Evolutionary conservation across 2,888 invertebrate species (phyloP).

Genomic region (Podotricha telesiphe): DNA sequence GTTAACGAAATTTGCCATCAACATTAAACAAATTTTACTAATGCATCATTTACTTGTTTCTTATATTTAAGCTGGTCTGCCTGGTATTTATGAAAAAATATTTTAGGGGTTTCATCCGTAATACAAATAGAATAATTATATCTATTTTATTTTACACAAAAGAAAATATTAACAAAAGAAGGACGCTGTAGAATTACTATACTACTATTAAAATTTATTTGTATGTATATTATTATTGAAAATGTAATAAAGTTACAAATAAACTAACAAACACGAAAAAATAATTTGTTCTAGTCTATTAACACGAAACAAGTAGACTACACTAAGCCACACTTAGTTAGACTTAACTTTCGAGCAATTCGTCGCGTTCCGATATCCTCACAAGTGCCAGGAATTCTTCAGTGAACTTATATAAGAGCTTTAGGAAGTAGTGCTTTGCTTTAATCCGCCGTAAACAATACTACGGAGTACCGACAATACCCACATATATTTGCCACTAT

Average conservation of each 20-base stretch:
- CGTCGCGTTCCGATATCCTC: background rate
- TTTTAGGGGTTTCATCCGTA: too few species aligned
- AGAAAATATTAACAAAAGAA: too few species aligned
- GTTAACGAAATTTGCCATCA: too few species aligned
- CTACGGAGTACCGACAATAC: constrained; percentile 66
- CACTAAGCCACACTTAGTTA: background rate
- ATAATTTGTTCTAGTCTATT: background rate
- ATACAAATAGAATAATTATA: too few species aligned
- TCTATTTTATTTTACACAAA: too few species aligned
- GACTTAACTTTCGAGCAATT: background rate
- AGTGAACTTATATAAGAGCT: constrained; percentile 60
- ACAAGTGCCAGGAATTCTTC: constrained; percentile 40
- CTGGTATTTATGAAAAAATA: too few species aligned
- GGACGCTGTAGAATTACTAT: too few species aligned
- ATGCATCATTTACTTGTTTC: too few species aligned
- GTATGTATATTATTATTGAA: too few species aligned
- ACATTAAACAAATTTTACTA: too few species aligned
- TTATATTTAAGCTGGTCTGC: too few species aligned
- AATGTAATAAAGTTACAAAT: background rate
- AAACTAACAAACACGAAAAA: background rate
- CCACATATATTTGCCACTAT: constrained; percentile 53
- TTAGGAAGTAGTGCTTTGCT: constrained; percentile 60
- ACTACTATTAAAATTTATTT: too few species aligned
- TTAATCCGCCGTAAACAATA: constrained; percentile 73
- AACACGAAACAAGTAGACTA: background rate